These are phyloP conservation scores for Momotus momota DNA, from an alignment of 2,797 vertebrate genomes.

Conservation along the genomic window DNA sequence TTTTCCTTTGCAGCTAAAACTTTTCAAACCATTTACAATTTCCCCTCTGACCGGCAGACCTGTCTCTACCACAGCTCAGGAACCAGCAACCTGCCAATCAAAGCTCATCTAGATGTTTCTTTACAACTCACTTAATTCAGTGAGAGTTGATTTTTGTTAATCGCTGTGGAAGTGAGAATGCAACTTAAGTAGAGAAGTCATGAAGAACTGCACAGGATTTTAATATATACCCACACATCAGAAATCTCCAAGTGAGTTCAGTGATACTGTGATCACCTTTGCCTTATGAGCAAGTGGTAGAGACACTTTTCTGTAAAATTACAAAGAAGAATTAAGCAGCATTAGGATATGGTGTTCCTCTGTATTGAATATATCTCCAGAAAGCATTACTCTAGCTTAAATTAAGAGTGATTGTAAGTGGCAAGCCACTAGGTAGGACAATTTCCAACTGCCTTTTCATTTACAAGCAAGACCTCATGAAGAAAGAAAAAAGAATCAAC, in stretches of 20 bases:
- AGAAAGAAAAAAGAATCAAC: background rate
- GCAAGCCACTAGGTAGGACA: background rate
- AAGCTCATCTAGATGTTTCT: background rate
- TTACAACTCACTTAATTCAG: background rate
- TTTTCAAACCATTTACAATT: background rate
- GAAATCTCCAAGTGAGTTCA: background rate
- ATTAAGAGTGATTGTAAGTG: background rate
- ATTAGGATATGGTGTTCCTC: background rate
- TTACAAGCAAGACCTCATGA: background rate
- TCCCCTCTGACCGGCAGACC: background rate
- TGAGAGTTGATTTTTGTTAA: background rate
- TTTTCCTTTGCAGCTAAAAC: background rate
- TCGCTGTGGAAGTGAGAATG: background rate
- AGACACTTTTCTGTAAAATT: background rate
- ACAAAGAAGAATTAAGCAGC: background rate
- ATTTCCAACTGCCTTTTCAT: background rate
- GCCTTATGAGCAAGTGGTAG: background rate
- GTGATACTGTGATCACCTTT: fast-evolving
- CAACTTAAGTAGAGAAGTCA: background rate
- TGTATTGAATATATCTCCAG: background rate
- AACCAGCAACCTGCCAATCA: background rate
- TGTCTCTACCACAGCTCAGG: background rate
- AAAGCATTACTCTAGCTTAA: background rate
- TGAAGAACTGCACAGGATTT: background rate
- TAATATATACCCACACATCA: background rate